Evolutionary conservation across 2,888 invertebrate species (phyloP).

Genomic region (Eudemis profundana): DNA sequence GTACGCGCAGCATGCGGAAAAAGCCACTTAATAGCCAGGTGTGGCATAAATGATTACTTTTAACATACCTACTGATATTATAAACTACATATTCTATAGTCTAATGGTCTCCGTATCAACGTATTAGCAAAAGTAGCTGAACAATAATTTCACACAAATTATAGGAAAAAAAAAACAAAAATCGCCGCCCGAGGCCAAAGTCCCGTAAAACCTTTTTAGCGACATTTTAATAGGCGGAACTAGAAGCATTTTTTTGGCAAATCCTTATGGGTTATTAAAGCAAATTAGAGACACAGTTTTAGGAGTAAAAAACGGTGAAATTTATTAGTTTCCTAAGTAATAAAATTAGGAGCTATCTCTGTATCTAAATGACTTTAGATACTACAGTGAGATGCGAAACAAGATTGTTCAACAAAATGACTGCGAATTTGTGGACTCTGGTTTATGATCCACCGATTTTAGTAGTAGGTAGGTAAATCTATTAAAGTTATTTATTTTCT

Average conservation of each 20-base stretch:
- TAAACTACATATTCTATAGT: too few relatives aligned
- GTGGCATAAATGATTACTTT: too few relatives aligned
- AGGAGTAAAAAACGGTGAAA: constrained; percentile 62
- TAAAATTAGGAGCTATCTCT: constrained; percentile 75
- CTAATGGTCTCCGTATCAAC: background rate
- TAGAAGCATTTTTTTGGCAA: constrained; percentile 65
- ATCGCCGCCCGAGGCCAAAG: constrained; percentile 37
- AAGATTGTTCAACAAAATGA: constrained; percentile 55
- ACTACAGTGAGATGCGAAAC: constrained; percentile 62
- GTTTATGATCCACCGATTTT: constrained; percentile 1
- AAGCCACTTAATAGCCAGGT: too few relatives aligned
- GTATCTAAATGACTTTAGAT: constrained; percentile 73
- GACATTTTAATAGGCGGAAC: constrained; percentile 72
- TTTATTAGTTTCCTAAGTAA: constrained; percentile 80
- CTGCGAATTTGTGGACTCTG: constrained; percentile 42
- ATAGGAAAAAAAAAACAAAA: constrained; percentile 9
- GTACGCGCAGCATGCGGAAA: too few relatives aligned
- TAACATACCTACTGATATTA: too few relatives aligned
- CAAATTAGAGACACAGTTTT: constrained; percentile 68
- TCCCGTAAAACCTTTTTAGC: constrained; percentile 65
- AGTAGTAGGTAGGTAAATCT: background rate
- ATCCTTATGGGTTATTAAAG: constrained; percentile 80
- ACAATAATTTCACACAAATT: constrained; percentile 24
- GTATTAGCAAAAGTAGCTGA: constrained; percentile 7
- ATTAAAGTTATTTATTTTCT: background rate